Evolutionary conservation across 2,888 invertebrate species (phyloP).

Genomic region (Drosophila prolongata): DNA sequence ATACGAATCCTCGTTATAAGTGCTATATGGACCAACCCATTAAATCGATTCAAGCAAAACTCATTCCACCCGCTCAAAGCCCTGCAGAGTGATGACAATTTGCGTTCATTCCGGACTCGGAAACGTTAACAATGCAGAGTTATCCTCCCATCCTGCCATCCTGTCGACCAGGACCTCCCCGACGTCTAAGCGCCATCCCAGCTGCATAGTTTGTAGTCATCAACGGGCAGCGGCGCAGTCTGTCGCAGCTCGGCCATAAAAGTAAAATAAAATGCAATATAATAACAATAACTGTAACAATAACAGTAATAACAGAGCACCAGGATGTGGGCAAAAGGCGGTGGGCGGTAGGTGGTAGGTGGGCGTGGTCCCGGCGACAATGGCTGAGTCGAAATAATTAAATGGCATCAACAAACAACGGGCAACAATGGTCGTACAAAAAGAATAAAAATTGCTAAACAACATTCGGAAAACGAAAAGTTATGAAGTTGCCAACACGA

Average conservation of each 20-base stretch:
- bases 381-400: constrained; percentile 63
- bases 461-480: constrained; percentile 38
- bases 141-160: not conserved
- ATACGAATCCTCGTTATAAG: not conserved
- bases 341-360: not conserved
- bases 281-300: constrained; percentile 69
- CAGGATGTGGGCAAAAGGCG: constrained; percentile 29
- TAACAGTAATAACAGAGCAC: constrained; percentile 50
- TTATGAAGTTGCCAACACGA: constrained; percentile 50
- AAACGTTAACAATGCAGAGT: constrained; percentile 7
- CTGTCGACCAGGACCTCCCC: not conserved
- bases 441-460: constrained; percentile 17
- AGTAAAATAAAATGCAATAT: constrained; percentile 61
- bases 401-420: constrained; percentile 51
- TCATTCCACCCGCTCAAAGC: not conserved
- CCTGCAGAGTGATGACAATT: constrained; percentile 12
- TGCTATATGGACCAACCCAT: not conserved
- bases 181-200: constrained; percentile 4
- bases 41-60: not conserved
- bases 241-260: constrained; percentile 50
- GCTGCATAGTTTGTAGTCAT: constrained; percentile 33
- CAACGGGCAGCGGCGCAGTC: constrained; percentile 30
- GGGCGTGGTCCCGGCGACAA: not conserved
- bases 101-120: constrained; percentile 16
- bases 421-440: constrained; percentile 10